Evolutionary conservation across 2,113 vertebrate genomes (phyloP).

Genomic region (Macaca fascicularis): DNA sequence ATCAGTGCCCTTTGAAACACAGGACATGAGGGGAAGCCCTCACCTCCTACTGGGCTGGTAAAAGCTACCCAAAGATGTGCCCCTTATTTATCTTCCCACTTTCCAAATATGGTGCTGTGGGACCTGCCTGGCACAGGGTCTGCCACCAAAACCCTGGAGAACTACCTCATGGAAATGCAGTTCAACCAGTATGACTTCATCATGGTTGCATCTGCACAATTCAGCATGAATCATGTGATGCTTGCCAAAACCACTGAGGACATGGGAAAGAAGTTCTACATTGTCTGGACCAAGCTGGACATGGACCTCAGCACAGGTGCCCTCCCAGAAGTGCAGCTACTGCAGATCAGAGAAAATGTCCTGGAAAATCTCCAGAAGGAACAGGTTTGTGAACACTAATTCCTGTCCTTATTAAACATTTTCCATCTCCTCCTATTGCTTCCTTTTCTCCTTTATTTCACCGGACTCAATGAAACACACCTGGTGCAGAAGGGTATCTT

Average conservation of each 20-base stretch:
- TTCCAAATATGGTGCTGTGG: constrained; percentile 71
- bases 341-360: neutral
- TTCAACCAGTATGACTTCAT: constrained; percentile 74
- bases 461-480: no score
- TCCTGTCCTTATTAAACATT: neutral
- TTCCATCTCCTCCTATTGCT: neutral
- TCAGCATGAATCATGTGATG: constrained; percentile 40
- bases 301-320: neutral
- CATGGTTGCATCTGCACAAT: constrained; percentile 63
- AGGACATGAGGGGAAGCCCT: constrained; percentile 21
- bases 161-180: constrained; percentile 32
- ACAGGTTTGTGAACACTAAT: neutral
- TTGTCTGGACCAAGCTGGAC: constrained; percentile 55
- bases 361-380: neutral
- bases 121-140: constrained; percentile 76
- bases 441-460: neutral
- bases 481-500: neutral
- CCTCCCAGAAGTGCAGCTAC: neutral
- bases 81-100: constrained; percentile 46
- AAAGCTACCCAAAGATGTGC: constrained; percentile 43
- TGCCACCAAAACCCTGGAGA: neutral
- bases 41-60: constrained; percentile 59
- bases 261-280: constrained; percentile 60
- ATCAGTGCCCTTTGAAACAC: constrained; percentile 70
- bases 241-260: constrained; percentile 54